Conservation (phyloP, 1,140 invertebrate genomes). For the Cyclargus thomasi region DNA sequence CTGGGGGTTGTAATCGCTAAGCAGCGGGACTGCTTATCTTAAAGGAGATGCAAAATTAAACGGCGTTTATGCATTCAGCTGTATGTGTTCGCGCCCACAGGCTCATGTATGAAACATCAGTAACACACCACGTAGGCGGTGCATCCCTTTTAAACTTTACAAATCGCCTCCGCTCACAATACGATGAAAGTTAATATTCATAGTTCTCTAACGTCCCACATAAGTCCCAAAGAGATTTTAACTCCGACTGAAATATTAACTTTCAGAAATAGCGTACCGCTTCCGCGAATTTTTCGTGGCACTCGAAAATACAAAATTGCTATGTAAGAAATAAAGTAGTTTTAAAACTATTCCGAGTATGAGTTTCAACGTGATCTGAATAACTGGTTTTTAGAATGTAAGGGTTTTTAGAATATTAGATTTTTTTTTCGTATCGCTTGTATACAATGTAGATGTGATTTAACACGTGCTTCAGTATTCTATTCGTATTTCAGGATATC, state of each 20-base stretch:
- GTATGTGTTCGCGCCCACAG: neutral
- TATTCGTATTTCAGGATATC: too few relatives aligned
- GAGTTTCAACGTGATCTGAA: neutral
- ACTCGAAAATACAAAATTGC: neutral
- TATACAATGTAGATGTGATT: too few relatives aligned
- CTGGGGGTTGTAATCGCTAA: neutral
- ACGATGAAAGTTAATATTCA: neutral
- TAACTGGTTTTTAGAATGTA: neutral
- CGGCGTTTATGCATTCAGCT: neutral
- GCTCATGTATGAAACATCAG: conserved; percentile 12
- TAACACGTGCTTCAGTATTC: too few relatives aligned
- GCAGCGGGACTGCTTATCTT: neutral
- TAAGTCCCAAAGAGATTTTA: neutral
- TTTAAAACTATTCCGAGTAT: neutral
- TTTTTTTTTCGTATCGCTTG: too few relatives aligned
- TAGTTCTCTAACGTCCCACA: neutral
- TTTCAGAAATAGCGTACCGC: neutral
- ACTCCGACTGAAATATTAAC: neutral
- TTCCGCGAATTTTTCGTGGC: neutral
- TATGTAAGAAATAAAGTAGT: conserved; percentile 19
- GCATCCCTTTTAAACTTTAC: conserved; percentile 11
- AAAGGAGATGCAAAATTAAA: neutral
- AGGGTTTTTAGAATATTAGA: neutral
- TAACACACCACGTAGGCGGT: neutral
- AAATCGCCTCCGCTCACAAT: neutral